Base-by-base conservation (phyloP, 2,888 invertebrate species). In the Erebia epiphron region DNA sequence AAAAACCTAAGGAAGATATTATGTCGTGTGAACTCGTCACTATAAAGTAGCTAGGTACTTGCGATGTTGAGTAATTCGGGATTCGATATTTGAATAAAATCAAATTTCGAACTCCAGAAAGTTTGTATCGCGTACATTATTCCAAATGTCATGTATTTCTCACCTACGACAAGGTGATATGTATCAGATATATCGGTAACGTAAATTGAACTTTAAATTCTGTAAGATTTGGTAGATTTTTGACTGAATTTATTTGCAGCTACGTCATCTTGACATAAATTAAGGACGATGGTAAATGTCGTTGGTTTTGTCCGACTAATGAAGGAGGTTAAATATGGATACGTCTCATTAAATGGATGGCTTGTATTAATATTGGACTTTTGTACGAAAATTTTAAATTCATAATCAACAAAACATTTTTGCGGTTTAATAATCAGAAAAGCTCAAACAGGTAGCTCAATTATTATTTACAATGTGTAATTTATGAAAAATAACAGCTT, bases 281-380 rank as follows among this genome's bases (percentile, higher is more conserved):
- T 16, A 62, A 65, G 57, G 67, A 70, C 73, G 77, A 83, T 85
- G 86, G 86, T 91, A 87, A 90, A 91, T 91, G 90, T 90, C 91
- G 89, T 88, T 91, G 90, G 90, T 87, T 90, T 87, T 89, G 89
- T 90, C 78, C 83, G 78, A 79, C 87, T 91, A 91, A 92, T 91
- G 91, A 91, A 89, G 87, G 77, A 77, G 76, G 77, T 79, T 73
- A 75, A 73, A 77, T 75, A 76, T 79, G 79, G 80, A 80, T 72
- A 76, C 71, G 79, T 70, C 78, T 71, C 56, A 57, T 70, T 63
- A 71, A 70, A 76, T 64, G 54, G 71, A 72, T 73, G 68, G 62
- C 46, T 57, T 54, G 69, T 72, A 75, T 74, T 74, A 73, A 72
- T 73, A 65, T 71, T 60, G 60, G 52, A 56, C 58, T 74, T 72